A percentile compares a stretch with the other conserved stretches of the same genome.
phyloP scores from a whole-genome alignment of 2,113 vertebrate genomes.

The Promerops cafer region DNA sequence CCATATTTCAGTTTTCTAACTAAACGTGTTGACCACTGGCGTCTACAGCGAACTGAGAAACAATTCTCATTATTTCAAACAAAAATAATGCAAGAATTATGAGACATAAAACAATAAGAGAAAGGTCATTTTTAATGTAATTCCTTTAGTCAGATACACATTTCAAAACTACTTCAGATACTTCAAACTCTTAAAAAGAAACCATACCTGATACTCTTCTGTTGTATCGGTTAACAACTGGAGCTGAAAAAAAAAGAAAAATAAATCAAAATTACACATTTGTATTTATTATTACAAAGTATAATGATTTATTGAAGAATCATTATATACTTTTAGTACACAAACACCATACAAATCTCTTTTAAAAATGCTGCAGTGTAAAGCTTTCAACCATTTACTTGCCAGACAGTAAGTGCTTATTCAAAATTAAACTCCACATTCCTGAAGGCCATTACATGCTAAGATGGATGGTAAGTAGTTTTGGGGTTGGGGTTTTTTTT shows the following conservation, averaged over 20 bases:
- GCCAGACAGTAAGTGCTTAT: neutral
- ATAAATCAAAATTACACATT: neutral
- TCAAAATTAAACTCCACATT: neutral
- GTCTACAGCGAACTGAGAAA: neutral
- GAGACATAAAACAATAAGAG: neutral
- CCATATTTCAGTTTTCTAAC: neutral
- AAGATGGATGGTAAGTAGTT: neutral
- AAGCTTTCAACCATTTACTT: neutral
- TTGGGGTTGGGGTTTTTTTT: accelerated
- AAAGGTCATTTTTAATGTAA: neutral
- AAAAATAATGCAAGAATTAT: neutral
- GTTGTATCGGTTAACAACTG: constrained; percentile 85
- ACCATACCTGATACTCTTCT: constrained; percentile 93
- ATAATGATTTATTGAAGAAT: neutral
- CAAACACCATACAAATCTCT: neutral
- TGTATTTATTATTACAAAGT: neutral
- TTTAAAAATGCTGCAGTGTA: neutral
- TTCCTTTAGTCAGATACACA: neutral
- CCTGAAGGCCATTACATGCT: neutral
- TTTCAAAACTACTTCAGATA: neutral
- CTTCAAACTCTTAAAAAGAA: neutral
- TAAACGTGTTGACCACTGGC: neutral
- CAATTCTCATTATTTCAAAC: neutral
- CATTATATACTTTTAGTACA: neutral
- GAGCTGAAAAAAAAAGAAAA: constrained; percentile 77